phyloP scores from a whole-genome alignment of 2,888 invertebrate species.

The Thymelicus acteon region DNA sequence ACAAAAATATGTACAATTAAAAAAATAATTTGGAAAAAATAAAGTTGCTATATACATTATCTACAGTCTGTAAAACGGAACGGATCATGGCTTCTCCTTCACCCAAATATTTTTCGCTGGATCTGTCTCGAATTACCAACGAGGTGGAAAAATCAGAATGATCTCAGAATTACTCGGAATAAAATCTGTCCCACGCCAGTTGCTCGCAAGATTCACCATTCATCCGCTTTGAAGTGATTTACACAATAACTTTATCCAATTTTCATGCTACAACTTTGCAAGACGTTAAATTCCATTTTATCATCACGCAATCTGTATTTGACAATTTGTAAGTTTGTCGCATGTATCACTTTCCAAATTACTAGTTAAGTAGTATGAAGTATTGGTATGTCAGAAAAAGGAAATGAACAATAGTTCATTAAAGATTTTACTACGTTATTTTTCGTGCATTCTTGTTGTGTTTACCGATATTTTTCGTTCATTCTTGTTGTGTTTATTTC shows the following conservation, averaged over 20 bases:
- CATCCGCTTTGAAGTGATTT: constrained; percentile 53
- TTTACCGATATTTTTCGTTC: too few species aligned
- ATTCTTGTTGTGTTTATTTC: too few species aligned
- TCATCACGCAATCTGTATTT: constrained; percentile 28
- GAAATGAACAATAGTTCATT: too few species aligned
- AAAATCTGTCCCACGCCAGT: constrained; percentile 71
- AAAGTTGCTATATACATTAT: too few species aligned
- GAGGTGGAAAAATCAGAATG: constrained; percentile 58
- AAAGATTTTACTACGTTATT: too few species aligned
- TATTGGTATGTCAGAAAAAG: too few species aligned
- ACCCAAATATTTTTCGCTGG: constrained; percentile 1
- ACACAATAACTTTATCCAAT: constrained; percentile 32
- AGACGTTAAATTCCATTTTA: constrained; percentile 3
- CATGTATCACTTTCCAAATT: too few species aligned
- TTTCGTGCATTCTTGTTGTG: too few species aligned
- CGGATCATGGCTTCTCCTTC: not conserved
- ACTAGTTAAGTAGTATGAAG: too few species aligned
- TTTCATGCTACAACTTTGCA: constrained; percentile 10
- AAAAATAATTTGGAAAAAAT: too few species aligned
- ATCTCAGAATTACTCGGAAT: constrained; percentile 59
- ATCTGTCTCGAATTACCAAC: constrained; percentile 52
- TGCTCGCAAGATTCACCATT: constrained; percentile 61
- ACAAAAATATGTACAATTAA: too few species aligned
- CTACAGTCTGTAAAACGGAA: not conserved
- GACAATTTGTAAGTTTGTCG: not conserved